These are phyloP conservation scores for Sinocyclocheilus anophthalmus DNA, from an alignment of 2,113 vertebrate genomes.

Conservation along the genomic window DNA sequence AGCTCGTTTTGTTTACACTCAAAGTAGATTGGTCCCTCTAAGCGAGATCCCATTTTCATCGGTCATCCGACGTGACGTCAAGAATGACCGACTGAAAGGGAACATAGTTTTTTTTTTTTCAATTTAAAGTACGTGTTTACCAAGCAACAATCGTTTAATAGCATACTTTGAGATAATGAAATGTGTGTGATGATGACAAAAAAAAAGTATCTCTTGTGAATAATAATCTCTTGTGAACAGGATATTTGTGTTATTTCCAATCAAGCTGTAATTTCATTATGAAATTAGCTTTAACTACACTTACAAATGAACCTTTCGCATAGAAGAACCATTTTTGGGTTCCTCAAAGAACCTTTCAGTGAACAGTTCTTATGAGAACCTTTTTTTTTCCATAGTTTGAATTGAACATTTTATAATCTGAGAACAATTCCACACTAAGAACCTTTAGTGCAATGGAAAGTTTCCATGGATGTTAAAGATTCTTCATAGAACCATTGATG, in stretches of 20 bases:
- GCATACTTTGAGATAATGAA: background rate
- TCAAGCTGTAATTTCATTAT: background rate
- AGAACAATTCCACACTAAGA: too few relatives aligned
- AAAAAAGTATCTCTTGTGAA: too few relatives aligned
- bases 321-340: too few relatives aligned
- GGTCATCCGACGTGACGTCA: too few relatives aligned
- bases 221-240: background rate
- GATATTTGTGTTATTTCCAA: background rate
- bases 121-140: background rate
- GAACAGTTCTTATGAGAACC: too few relatives aligned
- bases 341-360: too few relatives aligned
- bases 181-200: background rate
- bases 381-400: too few relatives aligned
- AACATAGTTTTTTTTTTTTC: background rate
- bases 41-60: too few relatives aligned
- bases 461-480: background rate
- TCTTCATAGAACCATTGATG: background rate
- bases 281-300: background rate
- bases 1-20: too few relatives aligned
- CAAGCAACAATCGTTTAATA: background rate
- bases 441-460: background rate
- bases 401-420: background rate
- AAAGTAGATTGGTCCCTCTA: too few relatives aligned
- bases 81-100: too few relatives aligned
- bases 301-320: too few relatives aligned